phyloP scores from a whole-genome alignment of 2,113 vertebrate genomes.

The Anhinga rufa region DNA sequence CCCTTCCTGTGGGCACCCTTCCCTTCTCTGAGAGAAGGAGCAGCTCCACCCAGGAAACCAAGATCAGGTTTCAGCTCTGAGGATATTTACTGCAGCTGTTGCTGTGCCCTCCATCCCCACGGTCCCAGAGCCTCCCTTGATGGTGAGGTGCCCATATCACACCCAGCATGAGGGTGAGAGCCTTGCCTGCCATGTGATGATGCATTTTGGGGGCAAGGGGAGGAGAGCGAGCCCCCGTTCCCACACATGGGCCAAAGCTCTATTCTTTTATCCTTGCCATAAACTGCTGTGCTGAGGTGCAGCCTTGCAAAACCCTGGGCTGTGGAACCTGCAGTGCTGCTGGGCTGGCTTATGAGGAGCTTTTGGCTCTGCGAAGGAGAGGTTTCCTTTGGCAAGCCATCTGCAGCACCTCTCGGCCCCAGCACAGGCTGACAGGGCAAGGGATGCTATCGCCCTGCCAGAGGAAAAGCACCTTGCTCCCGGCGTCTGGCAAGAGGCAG shows the following conservation, averaged over 20 bases:
- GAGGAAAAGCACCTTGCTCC: background rate
- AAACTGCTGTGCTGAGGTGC: background rate
- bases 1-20: background rate
- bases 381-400: background rate
- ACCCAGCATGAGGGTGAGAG: background rate
- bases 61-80: background rate
- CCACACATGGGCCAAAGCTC: background rate
- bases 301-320: background rate
- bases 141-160: background rate
- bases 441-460: background rate
- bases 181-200: background rate
- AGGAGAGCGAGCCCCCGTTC: background rate
- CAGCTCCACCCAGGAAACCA: background rate
- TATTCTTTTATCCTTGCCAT: background rate
- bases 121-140: background rate
- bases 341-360: background rate
- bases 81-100: conserved; percentile 4
- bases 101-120: background rate
- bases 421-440: background rate
- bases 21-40: background rate
- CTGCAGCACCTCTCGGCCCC: background rate
- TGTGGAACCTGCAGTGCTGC: background rate
- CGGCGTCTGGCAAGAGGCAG: background rate
- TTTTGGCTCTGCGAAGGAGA: background rate
- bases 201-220: background rate